Evolutionary conservation across 2,797 vertebrate genomes (phyloP).

Genomic region (Acrossocheilus wenchowensis): DNA sequence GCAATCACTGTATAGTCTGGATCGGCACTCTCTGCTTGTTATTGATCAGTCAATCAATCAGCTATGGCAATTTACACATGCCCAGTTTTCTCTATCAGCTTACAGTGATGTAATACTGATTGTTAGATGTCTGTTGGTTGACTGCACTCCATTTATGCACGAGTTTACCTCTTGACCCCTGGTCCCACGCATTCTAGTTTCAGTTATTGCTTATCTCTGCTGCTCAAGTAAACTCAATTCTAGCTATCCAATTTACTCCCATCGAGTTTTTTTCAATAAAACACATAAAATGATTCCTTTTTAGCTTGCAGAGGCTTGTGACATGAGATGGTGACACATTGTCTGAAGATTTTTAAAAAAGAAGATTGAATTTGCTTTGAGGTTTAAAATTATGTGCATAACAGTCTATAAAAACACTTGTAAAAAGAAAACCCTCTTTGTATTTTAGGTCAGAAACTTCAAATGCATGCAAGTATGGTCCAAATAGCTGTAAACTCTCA

Average conservation of each 20-base stretch:
- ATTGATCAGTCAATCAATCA: slow-evolving; percentile 23
- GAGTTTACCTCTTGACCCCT: not conserved
- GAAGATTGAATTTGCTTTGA: slow-evolving; percentile 28
- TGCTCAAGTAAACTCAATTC: slow-evolving; percentile 5
- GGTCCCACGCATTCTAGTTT: not conserved
- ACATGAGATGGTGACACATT: not conserved
- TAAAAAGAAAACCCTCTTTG: slow-evolving; percentile 31
- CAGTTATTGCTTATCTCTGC: not conserved
- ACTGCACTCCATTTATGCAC: slow-evolving; percentile 9
- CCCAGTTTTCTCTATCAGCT: not conserved
- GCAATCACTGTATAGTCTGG: not conserved
- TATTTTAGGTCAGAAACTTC: slow-evolving; percentile 13
- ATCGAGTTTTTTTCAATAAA: not conserved
- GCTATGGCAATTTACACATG: slow-evolving; percentile 6
- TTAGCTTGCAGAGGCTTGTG: slow-evolving; percentile 8
- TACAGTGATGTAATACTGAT: slow-evolving; percentile 22
- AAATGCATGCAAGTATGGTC: not conserved
- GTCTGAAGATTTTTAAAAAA: slow-evolving; percentile 20
- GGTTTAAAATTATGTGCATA: slow-evolving; percentile 13
- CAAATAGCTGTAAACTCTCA: slow-evolving; percentile 34
- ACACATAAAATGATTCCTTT: slow-evolving; percentile 5
- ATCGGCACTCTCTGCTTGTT: not conserved
- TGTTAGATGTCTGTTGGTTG: slow-evolving; percentile 2
- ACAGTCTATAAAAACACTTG: slow-evolving; percentile 4
- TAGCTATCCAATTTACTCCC: not conserved